Conservation (phyloP, 2,113 vertebrate genomes). For the Hydrochoerus hydrochaeris region DNA sequence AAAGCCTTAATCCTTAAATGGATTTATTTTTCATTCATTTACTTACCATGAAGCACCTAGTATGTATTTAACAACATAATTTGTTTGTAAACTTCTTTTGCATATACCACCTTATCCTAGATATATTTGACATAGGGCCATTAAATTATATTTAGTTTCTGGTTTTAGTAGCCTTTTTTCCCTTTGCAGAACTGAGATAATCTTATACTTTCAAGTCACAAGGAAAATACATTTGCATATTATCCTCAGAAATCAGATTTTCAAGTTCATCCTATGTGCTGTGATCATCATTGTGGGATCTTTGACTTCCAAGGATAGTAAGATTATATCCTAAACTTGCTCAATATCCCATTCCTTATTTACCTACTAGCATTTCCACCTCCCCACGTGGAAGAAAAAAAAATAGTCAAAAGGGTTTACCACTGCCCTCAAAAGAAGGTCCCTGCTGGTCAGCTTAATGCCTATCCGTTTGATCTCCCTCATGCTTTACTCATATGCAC, state of each 20-base stretch:
- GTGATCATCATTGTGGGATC: not conserved
- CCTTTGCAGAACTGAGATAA: slow-evolving; percentile 12
- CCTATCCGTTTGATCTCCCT: not conserved
- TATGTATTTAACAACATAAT: slow-evolving; percentile 36
- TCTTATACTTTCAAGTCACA: slow-evolving; percentile 13
- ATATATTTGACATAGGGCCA: not conserved
- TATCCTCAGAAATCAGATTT: slow-evolving; percentile 37
- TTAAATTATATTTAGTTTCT: slow-evolving; percentile 54
- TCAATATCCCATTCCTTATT: not conserved
- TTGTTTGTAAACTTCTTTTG: slow-evolving; percentile 50
- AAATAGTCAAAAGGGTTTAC: not conserved
- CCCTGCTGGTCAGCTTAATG: not conserved
- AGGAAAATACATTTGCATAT: not conserved
- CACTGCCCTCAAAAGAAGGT: not conserved
- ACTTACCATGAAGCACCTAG: slow-evolving; percentile 31
- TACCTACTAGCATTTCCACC: not conserved
- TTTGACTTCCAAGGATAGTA: not conserved
- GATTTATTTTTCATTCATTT: slow-evolving; percentile 29
- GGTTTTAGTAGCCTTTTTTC: slow-evolving; percentile 10
- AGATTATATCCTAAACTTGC: slow-evolving; percentile 17
- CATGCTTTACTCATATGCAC: not conserved
- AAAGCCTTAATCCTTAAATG: slow-evolving; percentile 12
- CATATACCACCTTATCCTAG: not conserved
- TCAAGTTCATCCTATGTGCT: not conserved
- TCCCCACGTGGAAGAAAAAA: not conserved